These are phyloP conservation scores for Cherax destructor DNA, from an alignment of 1,140 invertebrate species.

Conservation along the genomic window DNA sequence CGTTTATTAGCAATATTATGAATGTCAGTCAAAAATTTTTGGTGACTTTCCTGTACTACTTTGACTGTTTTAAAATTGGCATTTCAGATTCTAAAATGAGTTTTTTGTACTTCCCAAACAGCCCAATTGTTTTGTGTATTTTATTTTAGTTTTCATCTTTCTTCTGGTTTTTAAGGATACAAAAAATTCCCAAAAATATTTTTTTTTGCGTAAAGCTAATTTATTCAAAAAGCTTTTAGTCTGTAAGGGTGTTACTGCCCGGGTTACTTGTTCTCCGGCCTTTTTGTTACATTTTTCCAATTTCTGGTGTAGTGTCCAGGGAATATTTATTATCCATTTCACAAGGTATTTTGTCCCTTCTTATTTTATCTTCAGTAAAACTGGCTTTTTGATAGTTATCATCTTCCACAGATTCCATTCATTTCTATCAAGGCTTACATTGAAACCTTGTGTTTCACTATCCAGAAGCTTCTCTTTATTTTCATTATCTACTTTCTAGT, in stretches of 20 bases:
- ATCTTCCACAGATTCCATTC: background rate
- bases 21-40: background rate
- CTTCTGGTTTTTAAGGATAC: conserved; percentile 23
- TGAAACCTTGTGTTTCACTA: conserved; percentile 23
- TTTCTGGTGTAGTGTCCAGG: background rate
- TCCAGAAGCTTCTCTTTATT: background rate
- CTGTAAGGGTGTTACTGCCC: background rate
- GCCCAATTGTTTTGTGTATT: conserved; percentile 1
- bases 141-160: conserved; percentile 26
- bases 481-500: background rate
- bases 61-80: background rate
- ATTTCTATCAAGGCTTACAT: background rate
- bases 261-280: conserved; percentile 16
- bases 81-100: background rate
- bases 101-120: background rate
- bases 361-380: background rate
- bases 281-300: background rate
- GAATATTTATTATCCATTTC: background rate
- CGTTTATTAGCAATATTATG: background rate
- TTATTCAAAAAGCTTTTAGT: conserved; percentile 4
- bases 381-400: background rate
- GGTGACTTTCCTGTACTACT: background rate
- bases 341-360: background rate
- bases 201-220: background rate
- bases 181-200: background rate